phyloP scores from a whole-genome alignment of 2,888 invertebrate species.

The Netelia virgata region DNA sequence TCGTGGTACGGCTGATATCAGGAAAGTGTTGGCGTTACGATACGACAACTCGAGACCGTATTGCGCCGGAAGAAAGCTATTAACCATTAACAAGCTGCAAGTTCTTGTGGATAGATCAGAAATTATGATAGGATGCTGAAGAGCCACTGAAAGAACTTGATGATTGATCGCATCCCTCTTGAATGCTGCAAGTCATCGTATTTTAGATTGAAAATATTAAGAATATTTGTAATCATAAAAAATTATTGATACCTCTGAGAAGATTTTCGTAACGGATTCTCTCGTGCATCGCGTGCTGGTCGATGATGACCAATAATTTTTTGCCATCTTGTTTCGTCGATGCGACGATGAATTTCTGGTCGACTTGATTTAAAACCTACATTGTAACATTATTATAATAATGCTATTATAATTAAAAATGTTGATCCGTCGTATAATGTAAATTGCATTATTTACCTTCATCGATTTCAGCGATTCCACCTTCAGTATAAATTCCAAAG shows the following conservation, averaged over 20 bases:
- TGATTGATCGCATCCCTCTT: slow-evolving; percentile 79
- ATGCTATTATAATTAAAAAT: slow-evolving; percentile 6
- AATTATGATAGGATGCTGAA: slow-evolving; percentile 77
- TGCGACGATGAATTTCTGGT: slow-evolving; percentile 90
- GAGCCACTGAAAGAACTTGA: slow-evolving; percentile 73
- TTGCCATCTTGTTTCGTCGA: slow-evolving; percentile 82
- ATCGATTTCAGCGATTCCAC: slow-evolving; percentile 72
- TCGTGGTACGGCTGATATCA: slow-evolving; percentile 87
- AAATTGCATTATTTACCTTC: slow-evolving; percentile 70
- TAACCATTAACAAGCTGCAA: slow-evolving; percentile 70
- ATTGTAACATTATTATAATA: slow-evolving; percentile 24
- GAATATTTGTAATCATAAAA: slow-evolving; percentile 11
- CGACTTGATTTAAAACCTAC: slow-evolving; percentile 91
- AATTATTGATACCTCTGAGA: slow-evolving; percentile 57
- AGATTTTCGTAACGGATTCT: slow-evolving; percentile 91
- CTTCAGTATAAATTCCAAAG: slow-evolving; percentile 74
- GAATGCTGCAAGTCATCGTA: slow-evolving; percentile 84
- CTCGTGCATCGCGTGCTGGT: slow-evolving; percentile 96
- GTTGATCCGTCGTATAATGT: too few relatives aligned
- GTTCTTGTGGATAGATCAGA: slow-evolving; percentile 70
- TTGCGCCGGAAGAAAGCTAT: slow-evolving; percentile 85
- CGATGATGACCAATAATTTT: slow-evolving; percentile 89
- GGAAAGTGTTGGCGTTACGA: slow-evolving; percentile 84
- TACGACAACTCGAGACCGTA: slow-evolving; percentile 87
- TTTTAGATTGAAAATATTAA: background rate